Conservation (phyloP, 2,797 vertebrate genomes). For the Ctenopoma multispine region DNA sequence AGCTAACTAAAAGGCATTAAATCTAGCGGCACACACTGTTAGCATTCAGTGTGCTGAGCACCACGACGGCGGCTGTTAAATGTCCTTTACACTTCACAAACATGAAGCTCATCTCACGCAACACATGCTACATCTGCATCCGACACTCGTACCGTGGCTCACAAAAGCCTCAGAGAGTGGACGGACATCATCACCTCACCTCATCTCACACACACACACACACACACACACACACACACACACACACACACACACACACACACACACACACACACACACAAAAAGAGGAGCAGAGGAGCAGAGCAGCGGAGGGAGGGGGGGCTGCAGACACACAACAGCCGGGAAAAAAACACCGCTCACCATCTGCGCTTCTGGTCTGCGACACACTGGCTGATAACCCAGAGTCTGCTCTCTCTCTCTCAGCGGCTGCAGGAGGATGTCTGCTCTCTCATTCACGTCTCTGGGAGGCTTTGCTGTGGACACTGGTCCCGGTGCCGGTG, state of each 20-base stretch:
- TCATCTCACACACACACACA: conserved; percentile 40
- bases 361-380: conserved; percentile 80
- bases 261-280: background rate
- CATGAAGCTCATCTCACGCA: background rate
- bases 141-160: background rate
- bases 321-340: conserved; percentile 55
- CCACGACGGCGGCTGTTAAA: conserved; percentile 35
- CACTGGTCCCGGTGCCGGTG: conserved; percentile 50
- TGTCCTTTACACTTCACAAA: background rate
- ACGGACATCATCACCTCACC: conserved; percentile 67
- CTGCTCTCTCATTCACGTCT: conserved; percentile 47
- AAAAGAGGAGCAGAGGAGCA: conserved; percentile 3
- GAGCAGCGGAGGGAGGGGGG: conserved; percentile 53
- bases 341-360: conserved; percentile 72
- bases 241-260: conserved; percentile 2
- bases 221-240: conserved; percentile 4
- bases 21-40: conserved; percentile 33
- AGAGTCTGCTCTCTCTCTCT: conserved; percentile 32
- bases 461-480: conserved; percentile 30
- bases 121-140: background rate
- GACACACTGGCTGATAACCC: conserved; percentile 48
- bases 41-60: conserved; percentile 56
- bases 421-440: conserved; percentile 28
- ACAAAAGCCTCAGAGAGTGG: conserved; percentile 11
- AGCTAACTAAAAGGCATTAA: conserved; percentile 40